Percentiles rank a stretch among this genome's conserved stretches.
These are phyloP conservation scores for Sylvia atricapilla DNA, from an alignment of 2,113 vertebrate genomes.

Conservation along the genomic window DNA sequence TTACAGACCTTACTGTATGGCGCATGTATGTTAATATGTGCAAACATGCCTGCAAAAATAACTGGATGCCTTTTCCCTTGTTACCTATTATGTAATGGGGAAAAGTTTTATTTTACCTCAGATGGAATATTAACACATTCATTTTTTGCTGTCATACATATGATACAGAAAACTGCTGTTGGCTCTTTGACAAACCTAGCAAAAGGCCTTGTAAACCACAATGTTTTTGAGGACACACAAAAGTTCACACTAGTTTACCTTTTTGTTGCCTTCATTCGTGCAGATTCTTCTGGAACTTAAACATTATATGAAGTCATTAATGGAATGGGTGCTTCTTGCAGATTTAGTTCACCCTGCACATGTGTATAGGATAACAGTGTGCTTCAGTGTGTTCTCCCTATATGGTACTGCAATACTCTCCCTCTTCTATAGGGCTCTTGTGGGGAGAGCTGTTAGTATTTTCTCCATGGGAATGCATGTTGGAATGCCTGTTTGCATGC, in stretches of 20 bases:
- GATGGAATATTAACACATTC: rapidly evolving
- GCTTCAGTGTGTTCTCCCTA: not conserved
- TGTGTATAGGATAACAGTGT: rapidly evolving
- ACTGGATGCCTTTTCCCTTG: not conserved
- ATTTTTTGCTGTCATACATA: rapidly evolving
- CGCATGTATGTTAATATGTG: not conserved
- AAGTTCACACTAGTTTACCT: not conserved
- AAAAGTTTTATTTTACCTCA: not conserved
- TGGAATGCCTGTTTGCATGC: not conserved
- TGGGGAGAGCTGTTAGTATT: not conserved
- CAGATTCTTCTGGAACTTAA: not conserved
- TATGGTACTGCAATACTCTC: not conserved
- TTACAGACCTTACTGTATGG: not conserved
- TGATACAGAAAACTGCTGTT: not conserved
- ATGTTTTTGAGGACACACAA: not conserved
- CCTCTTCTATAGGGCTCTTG: rapidly evolving
- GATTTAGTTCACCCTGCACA: not conserved
- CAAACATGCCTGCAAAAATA: not conserved
- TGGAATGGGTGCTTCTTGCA: not conserved
- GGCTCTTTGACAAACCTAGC: not conserved
- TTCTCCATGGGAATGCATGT: not conserved
- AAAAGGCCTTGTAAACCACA: not conserved
- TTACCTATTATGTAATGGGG: rapidly evolving
- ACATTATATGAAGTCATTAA: not conserved
- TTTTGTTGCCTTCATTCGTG: not conserved